These are phyloP conservation scores for Spatulosminthurus flaviceps DNA, from an alignment of 2,888 invertebrate species.

Conservation along the genomic window DNA sequence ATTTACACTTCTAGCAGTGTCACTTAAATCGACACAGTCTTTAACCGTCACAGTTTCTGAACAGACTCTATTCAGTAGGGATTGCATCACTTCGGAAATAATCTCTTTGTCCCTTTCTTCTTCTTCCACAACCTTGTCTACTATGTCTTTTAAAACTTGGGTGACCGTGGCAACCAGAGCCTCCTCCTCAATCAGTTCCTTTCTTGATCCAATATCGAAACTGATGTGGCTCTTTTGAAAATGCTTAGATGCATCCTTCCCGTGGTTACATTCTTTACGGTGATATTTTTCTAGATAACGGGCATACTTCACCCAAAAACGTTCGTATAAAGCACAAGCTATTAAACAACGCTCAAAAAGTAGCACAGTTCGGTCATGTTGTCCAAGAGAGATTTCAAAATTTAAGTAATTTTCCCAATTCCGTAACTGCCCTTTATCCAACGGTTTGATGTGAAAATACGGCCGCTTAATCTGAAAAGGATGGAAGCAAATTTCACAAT, in stretches of 20 bases:
- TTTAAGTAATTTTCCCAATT: constrained; percentile 71
- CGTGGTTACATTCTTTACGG: constrained; percentile 51
- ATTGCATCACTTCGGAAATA: constrained; percentile 30
- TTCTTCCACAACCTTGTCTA: constrained; percentile 48
- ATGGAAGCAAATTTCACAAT: constrained; percentile 32
- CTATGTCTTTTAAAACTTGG: constrained; percentile 47
- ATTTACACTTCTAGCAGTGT: not conserved
- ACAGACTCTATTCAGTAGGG: constrained; percentile 40
- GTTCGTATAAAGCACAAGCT: constrained; percentile 71
- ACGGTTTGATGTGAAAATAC: constrained; percentile 72
- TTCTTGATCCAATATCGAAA: constrained; percentile 56
- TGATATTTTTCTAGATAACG: constrained; percentile 64
- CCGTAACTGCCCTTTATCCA: constrained; percentile 70
- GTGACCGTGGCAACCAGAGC: constrained; percentile 52
- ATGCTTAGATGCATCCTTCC: constrained; percentile 51
- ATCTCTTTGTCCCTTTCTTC: constrained; percentile 49
- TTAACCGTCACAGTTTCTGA: not conserved
- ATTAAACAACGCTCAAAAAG: constrained; percentile 72
- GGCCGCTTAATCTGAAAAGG: constrained; percentile 69
- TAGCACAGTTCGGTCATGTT: constrained; percentile 67
- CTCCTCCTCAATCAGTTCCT: constrained; percentile 59
- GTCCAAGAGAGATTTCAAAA: constrained; percentile 67
- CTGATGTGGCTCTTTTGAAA: constrained; percentile 58
- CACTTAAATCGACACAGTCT: constrained; percentile 7
- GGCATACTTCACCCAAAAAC: constrained; percentile 68